phyloP scores from a whole-genome alignment of 2,797 vertebrate species.

The Enteromius radiatus region DNA sequence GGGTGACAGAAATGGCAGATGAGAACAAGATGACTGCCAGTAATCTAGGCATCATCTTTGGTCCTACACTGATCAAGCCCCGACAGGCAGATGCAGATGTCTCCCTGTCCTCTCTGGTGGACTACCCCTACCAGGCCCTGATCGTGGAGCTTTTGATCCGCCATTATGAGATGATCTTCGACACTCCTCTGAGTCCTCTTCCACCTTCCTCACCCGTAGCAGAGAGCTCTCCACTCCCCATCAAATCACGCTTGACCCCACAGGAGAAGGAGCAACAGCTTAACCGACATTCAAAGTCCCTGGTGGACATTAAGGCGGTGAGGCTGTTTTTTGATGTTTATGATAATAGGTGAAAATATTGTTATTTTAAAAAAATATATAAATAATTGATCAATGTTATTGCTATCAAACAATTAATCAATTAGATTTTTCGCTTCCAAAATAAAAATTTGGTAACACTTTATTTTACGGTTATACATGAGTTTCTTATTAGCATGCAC shows the following conservation, averaged over 20 bases:
- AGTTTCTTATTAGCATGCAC: too few species aligned
- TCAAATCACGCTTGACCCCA: slow-evolving; percentile 67
- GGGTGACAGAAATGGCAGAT: slow-evolving; percentile 89
- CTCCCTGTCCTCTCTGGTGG: slow-evolving; percentile 93
- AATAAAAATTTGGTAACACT: too few species aligned
- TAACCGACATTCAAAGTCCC: slow-evolving; percentile 79
- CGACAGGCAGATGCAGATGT: slow-evolving; percentile 90
- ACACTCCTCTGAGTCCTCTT: slow-evolving; percentile 64
- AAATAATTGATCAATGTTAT: too few species aligned
- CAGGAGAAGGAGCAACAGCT: slow-evolving; percentile 84
- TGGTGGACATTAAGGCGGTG: slow-evolving; percentile 90
- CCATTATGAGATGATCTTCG: slow-evolving; percentile 88
- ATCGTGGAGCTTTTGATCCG: slow-evolving; percentile 92
- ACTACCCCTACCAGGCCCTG: slow-evolving; percentile 94
- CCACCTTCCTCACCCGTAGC: slow-evolving; percentile 58
- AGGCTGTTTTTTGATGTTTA: slow-evolving; percentile 37
- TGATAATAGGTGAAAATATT: neutral
- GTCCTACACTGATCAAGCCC: slow-evolving; percentile 92
- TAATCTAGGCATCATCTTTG: slow-evolving; percentile 98
- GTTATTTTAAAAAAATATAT: too few species aligned
- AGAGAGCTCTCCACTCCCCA: slow-evolving; percentile 67
- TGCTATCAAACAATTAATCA: too few species aligned
- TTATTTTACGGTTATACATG: too few species aligned
- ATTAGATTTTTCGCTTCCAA: too few species aligned
- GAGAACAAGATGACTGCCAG: slow-evolving; percentile 99